These are phyloP conservation scores for Jaculus jaculus DNA, from an alignment of 2,113 vertebrate species.

Conservation along the genomic window DNA sequence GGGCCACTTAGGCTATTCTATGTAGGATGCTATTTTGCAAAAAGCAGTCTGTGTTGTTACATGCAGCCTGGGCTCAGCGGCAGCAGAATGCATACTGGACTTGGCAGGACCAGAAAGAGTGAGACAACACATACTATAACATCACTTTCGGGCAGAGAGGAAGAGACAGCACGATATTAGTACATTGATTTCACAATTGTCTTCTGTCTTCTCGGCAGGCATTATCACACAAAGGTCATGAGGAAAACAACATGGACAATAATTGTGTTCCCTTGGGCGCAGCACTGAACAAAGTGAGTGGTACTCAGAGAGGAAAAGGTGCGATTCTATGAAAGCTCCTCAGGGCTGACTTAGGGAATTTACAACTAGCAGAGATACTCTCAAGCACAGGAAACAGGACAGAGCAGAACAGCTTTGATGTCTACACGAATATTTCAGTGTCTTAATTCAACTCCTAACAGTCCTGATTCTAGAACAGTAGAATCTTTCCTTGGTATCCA, in stretches of 20 bases:
- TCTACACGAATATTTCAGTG: neutral
- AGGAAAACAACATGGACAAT: slow-evolving; percentile 17
- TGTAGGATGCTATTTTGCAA: slow-evolving; percentile 45
- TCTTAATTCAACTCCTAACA: neutral
- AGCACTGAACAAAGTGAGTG: neutral
- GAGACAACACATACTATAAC: slow-evolving; percentile 77
- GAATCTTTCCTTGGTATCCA: neutral
- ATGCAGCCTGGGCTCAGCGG: slow-evolving; percentile 73
- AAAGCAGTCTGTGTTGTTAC: slow-evolving; percentile 69
- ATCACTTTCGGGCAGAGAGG: slow-evolving; percentile 75
- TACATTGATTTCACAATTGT: slow-evolving; percentile 65
- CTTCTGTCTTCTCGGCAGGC: slow-evolving; percentile 40
- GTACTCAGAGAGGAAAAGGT: neutral
- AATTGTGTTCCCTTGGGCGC: neutral
- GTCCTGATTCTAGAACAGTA: neutral
- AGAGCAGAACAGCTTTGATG: neutral
- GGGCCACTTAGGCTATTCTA: slow-evolving; percentile 45
- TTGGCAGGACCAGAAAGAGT: slow-evolving; percentile 73
- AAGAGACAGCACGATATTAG: slow-evolving; percentile 73
- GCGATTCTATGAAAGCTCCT: slow-evolving; percentile 34
- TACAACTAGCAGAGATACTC: slow-evolving; percentile 30
- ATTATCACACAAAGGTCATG: slow-evolving; percentile 16
- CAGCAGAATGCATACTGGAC: slow-evolving; percentile 69
- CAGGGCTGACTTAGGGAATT: neutral
- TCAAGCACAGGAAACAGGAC: neutral